These are phyloP conservation scores for Helogale parvula DNA, from an alignment of 2,113 vertebrate species.

Conservation along the genomic window DNA sequence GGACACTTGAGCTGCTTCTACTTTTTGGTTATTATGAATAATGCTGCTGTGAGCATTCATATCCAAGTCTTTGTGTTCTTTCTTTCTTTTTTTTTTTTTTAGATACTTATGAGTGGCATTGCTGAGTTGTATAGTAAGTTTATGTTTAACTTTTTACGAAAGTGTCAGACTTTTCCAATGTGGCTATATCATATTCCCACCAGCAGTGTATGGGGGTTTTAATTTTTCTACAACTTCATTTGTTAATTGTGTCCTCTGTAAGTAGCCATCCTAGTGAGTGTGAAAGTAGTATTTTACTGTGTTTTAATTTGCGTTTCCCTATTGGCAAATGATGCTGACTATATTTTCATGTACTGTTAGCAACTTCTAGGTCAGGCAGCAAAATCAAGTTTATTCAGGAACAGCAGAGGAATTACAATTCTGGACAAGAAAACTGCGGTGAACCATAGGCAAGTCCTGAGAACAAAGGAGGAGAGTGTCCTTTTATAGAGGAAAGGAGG, in stretches of 20 bases:
- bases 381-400: not conserved
- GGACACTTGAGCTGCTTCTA: not conserved
- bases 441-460: not conserved
- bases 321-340: not conserved
- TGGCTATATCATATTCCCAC: not conserved
- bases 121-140: not conserved
- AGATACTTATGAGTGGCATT: not conserved
- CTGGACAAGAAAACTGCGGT: not conserved
- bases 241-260: not conserved
- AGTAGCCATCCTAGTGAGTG: not conserved
- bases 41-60: not conserved
- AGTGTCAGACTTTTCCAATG: not conserved
- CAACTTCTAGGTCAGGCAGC: not conserved
- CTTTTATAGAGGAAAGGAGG: not conserved
- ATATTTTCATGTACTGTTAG: not conserved
- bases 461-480: not conserved
- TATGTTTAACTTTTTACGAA: constrained; percentile 18
- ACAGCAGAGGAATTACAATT: not conserved
- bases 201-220: not conserved
- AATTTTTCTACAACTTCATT: not conserved
- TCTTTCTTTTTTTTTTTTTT: constrained; percentile 42
- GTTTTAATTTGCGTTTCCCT: not conserved
- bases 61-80: not conserved
- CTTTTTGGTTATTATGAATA: not conserved
- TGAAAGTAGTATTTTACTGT: not conserved